Evolutionary conservation across 2,888 invertebrate genomes (phyloP).

Genomic region (Oscheius sp.): DNA sequence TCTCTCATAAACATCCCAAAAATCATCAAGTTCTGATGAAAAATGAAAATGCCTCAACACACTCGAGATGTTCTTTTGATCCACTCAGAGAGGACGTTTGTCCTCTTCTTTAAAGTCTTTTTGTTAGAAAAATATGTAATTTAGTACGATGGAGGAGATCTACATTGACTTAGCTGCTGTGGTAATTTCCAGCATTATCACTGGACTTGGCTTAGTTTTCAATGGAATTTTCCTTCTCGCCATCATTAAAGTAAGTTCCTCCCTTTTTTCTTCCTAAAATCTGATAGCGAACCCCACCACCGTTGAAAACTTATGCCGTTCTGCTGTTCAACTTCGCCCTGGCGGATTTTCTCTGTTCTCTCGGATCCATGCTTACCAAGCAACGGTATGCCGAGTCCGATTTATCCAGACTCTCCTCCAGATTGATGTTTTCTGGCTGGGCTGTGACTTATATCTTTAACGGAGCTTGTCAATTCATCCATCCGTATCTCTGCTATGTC

Average conservation of each 20-base stretch:
- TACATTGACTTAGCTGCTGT: background rate
- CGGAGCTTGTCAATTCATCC: constrained; percentile 37
- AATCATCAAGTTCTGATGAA: too few relatives aligned
- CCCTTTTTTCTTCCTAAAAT: too few relatives aligned
- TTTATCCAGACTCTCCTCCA: background rate
- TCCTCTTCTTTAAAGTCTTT: too few relatives aligned
- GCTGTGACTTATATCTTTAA: constrained; percentile 45
- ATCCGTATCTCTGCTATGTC: constrained; percentile 42
- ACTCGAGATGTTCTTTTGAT: too few relatives aligned
- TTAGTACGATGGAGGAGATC: background rate
- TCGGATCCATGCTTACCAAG: constrained; percentile 13
- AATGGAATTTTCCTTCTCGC: constrained; percentile 2
- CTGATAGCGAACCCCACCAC: constrained; percentile 29
- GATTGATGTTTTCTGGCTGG: constrained; percentile 45
- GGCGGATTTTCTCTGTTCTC: constrained; percentile 32
- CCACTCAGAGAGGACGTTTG: too few relatives aligned
- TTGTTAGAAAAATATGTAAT: too few relatives aligned
- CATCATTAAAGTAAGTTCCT: background rate
- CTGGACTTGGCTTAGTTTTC: constrained; percentile 8
- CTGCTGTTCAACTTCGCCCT: constrained; percentile 45
- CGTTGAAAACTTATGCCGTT: constrained; percentile 37
- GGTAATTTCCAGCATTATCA: background rate
- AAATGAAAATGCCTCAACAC: too few relatives aligned
- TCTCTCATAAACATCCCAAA: too few relatives aligned
- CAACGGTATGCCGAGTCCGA: background rate